Evolutionary conservation across 1,140 invertebrate species (phyloP).

Genomic region (Hesperophylax magnus): DNA sequence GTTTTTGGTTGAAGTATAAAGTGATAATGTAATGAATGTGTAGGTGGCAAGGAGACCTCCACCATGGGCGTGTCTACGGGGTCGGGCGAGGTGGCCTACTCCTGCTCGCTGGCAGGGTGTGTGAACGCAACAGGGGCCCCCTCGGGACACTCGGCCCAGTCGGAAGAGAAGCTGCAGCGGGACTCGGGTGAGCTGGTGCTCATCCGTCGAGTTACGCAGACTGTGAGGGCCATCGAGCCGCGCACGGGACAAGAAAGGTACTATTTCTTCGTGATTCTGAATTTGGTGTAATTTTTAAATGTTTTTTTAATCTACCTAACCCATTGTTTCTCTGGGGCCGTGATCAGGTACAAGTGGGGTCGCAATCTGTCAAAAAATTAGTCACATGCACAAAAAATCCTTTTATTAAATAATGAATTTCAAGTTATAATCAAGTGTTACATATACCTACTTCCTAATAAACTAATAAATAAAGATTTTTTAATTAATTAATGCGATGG

Average conservation of each 20-base stretch:
- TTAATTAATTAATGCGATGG: no score
- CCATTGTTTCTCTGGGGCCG: no score
- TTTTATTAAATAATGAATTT: no score
- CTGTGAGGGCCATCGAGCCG: slow-evolving; percentile 89
- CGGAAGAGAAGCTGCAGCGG: slow-evolving; percentile 63
- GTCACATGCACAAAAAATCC: no score
- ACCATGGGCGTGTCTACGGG: slow-evolving; percentile 82
- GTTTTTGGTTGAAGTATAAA: no score
- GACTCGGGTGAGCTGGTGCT: slow-evolving; percentile 80
- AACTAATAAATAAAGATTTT: no score
- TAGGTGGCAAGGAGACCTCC: slow-evolving; percentile 76
- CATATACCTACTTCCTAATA: no score
- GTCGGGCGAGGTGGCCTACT: slow-evolving; percentile 84
- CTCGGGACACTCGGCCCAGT: slow-evolving; percentile 52
- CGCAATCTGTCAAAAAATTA: no score
- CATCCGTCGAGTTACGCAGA: slow-evolving; percentile 85
- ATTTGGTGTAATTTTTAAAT: neutral
- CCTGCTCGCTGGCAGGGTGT: slow-evolving; percentile 84
- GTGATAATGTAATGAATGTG: no score
- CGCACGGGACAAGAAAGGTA: slow-evolving; percentile 86
- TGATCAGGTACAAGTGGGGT: no score
- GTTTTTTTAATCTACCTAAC: no score
- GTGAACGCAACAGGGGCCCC: slow-evolving; percentile 69
- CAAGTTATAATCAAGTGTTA: no score
- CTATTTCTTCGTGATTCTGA: neutral